Evolutionary conservation across 2,888 invertebrate genomes (phyloP), one percentile per base, ranked within the genome.

Genomic region (Parelbella ahira): DNA sequence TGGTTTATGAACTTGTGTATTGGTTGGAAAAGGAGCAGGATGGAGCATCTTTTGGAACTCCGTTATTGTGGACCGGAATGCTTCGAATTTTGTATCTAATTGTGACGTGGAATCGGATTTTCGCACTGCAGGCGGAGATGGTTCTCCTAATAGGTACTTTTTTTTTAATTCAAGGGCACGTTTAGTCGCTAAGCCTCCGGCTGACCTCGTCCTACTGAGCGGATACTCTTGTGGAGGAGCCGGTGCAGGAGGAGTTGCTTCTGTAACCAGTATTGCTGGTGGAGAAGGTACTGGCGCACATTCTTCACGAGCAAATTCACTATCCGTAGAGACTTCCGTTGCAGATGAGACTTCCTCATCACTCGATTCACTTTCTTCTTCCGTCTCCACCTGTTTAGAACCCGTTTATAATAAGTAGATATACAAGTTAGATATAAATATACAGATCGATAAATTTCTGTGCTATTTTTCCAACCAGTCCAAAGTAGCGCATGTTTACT

Each of bases 291-390:
- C 91, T 10, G 93, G 93, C 0, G 90, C 90, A 24, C 86, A 76
- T 38, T 93, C 93, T 63, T 96, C 95, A 50, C 94, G 93, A 51
- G 95, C 96, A 66, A 97, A 96, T 81, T 97, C 96, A 12, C 96
- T 96, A 81, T 97, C 96, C 0, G 96, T 96, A 30, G 96, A 96
- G 57, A 96, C 96, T 88, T 96, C 96, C 1, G 96, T 96, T 1
- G 95, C 96, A 3, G 95, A 96, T 59, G 96, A 96, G 54, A 93
- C 92, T 53, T 92, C 91, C 60, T 91, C 91, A 56, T 93, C 93
- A 52, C 92, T 91, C 47, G 93, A 90, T 59, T 92, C 91, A 55
- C 91, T 90, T 49, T 82, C 82, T 38, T 82, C 82, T 44, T 84
- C 83, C 12, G 84, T 81, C 77, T 86, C 86, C 80, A 81, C 84